A percentile compares a stretch with the other conserved stretches of the same genome.
phyloP scores from a whole-genome alignment of 2,113 vertebrate genomes.

The Oenanthe oenanthe region DNA sequence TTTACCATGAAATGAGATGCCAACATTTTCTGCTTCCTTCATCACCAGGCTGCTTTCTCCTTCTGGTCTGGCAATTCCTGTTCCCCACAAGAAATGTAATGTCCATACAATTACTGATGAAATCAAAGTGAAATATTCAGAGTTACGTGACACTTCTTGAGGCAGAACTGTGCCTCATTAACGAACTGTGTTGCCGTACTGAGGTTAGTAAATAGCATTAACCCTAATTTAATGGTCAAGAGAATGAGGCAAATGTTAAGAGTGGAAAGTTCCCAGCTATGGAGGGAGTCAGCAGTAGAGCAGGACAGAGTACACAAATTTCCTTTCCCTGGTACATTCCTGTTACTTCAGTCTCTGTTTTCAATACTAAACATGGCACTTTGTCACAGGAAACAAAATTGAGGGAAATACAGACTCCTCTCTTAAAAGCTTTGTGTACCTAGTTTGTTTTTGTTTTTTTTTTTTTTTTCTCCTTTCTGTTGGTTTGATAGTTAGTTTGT shows the following conservation, averaged over 20 bases:
- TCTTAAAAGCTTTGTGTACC: not conserved
- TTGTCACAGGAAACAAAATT: not conserved
- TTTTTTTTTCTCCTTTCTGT: not conserved
- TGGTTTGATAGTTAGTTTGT: not conserved
- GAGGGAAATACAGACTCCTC: not conserved
- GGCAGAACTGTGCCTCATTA: not conserved
- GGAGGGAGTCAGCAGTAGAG: not conserved
- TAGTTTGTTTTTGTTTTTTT: not conserved
- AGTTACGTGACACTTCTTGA: not conserved
- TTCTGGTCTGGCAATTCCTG: not conserved
- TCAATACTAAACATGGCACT: not conserved
- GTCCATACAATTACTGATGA: not conserved
- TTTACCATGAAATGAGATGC: accelerated
- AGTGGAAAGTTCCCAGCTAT: not conserved
- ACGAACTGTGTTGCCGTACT: not conserved
- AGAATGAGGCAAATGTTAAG: not conserved
- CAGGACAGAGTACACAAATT: accelerated
- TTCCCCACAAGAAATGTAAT: not conserved
- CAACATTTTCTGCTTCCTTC: not conserved
- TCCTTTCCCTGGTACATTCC: not conserved
- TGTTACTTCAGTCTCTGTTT: not conserved
- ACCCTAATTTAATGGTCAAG: not conserved
- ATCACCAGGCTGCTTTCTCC: not conserved
- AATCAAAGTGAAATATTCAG: not conserved
- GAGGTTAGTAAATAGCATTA: not conserved